Percentiles rank a stretch among this genome's conserved stretches.
Evolutionary conservation across 1,140 invertebrate genomes (phyloP).

Genomic region (Limonius californicus): DNA sequence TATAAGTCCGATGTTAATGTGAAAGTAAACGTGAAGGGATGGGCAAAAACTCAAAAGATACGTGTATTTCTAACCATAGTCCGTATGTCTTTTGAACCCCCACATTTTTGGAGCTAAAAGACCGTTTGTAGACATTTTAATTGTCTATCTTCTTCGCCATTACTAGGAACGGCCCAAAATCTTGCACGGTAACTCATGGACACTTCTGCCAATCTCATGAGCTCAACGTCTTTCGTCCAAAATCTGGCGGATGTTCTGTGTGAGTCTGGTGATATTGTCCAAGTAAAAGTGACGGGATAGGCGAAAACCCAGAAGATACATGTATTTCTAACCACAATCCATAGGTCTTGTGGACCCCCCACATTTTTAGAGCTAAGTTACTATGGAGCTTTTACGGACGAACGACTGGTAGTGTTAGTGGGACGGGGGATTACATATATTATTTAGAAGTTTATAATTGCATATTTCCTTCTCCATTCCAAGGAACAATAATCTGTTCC

Average conservation of each 20-base stretch:
- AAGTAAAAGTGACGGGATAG: constrained; percentile 56
- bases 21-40: constrained; percentile 52
- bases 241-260: constrained; percentile 49
- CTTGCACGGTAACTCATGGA: constrained; percentile 59
- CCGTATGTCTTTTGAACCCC: constrained; percentile 60
- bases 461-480: too few relatives aligned
- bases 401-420: constrained; percentile 47
- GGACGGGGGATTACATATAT: constrained; percentile 65
- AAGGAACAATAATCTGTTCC: too few relatives aligned
- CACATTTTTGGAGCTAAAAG: constrained; percentile 58
- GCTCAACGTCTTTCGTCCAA: constrained; percentile 58
- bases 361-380: constrained; percentile 59
- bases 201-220: constrained; percentile 62
- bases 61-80: constrained; percentile 59
- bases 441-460: too few relatives aligned
- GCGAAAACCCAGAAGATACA: constrained; percentile 59
- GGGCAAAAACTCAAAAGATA: constrained; percentile 61
- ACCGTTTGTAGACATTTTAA: constrained; percentile 42
- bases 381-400: constrained; percentile 46
- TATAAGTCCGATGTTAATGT: constrained; percentile 52
- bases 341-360: constrained; percentile 60
- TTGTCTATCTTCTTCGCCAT: too few relatives aligned
- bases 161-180: too few relatives aligned
- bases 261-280: constrained; percentile 50
- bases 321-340: constrained; percentile 58